A percentile compares a stretch with the other conserved stretches of the same genome.
These are phyloP conservation scores for Phymastichus coffea DNA, from an alignment of 1,140 invertebrate genomes.

Conservation along the genomic window DNA sequence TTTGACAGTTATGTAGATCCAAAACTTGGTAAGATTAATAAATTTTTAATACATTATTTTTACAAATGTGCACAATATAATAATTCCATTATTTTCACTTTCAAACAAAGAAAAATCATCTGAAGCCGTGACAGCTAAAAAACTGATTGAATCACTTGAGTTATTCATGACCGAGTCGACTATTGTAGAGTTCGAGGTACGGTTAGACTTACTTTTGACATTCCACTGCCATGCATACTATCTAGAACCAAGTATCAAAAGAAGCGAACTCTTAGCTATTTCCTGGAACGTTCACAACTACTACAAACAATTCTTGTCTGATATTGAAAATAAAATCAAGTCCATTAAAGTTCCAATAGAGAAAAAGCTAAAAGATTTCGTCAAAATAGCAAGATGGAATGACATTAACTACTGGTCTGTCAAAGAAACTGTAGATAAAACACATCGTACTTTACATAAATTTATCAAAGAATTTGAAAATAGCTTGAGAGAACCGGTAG, in stretches of 20 bases:
- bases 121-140: constrained; percentile 29
- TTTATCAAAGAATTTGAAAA: constrained; percentile 79
- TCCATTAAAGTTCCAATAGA: constrained; percentile 77
- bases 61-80: too few species aligned
- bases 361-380: constrained; percentile 88
- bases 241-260: constrained; percentile 50
- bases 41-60: not conserved
- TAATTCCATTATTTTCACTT: not conserved
- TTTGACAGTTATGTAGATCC: constrained; percentile 56
- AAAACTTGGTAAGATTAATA: not conserved
- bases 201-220: constrained; percentile 75
- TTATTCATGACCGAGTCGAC: constrained; percentile 83
- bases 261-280: constrained; percentile 64
- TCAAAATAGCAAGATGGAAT: constrained; percentile 95
- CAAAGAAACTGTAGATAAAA: constrained; percentile 82
- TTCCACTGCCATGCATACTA: constrained; percentile 76
- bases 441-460: constrained; percentile 84
- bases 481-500: constrained; percentile 49
- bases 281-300: constrained; percentile 86
- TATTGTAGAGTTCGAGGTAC: constrained; percentile 78
- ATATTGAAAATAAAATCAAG: constrained; percentile 67
- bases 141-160: constrained; percentile 62
- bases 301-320: constrained; percentile 75
- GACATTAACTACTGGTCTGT: constrained; percentile 95
- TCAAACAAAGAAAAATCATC: not conserved